These are phyloP conservation scores for Fulmarus glacialis DNA, from an alignment of 2,113 vertebrate genomes.

Conservation along the genomic window DNA sequence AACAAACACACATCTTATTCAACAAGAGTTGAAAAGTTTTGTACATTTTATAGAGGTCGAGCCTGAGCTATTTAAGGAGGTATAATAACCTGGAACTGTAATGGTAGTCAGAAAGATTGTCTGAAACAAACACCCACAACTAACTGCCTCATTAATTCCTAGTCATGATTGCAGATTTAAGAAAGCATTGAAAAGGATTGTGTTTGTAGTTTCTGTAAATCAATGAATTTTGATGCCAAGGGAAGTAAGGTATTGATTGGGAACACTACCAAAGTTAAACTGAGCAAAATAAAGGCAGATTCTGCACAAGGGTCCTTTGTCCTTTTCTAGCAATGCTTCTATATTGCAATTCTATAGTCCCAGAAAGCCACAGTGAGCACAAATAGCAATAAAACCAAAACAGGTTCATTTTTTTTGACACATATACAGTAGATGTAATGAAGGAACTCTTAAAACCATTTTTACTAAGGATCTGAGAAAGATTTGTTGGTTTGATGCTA, in stretches of 20 bases:
- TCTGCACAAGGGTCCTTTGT: background rate
- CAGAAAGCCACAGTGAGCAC: background rate
- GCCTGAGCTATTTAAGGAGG: background rate
- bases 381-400: background rate
- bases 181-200: background rate
- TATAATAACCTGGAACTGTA: background rate
- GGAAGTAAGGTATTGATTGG: background rate
- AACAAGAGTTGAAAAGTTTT: background rate
- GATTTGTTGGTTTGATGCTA: background rate
- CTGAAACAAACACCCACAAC: background rate
- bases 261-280: background rate
- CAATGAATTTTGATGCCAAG: background rate
- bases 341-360: background rate
- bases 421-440: background rate
- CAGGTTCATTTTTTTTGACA: background rate
- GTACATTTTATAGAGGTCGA: background rate
- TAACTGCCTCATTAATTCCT: background rate
- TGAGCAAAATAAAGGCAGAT: background rate
- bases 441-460: background rate
- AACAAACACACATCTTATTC: slow-evolving; percentile 13
- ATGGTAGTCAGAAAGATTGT: background rate
- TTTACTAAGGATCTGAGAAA: background rate
- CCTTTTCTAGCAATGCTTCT: background rate
- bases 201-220: background rate
- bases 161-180: background rate